Percentiles rank a stretch among this genome's conserved stretches.
These are phyloP conservation scores for Drosophila tani DNA, from an alignment of 1,140 invertebrate species.

Conservation along the genomic window DNA sequence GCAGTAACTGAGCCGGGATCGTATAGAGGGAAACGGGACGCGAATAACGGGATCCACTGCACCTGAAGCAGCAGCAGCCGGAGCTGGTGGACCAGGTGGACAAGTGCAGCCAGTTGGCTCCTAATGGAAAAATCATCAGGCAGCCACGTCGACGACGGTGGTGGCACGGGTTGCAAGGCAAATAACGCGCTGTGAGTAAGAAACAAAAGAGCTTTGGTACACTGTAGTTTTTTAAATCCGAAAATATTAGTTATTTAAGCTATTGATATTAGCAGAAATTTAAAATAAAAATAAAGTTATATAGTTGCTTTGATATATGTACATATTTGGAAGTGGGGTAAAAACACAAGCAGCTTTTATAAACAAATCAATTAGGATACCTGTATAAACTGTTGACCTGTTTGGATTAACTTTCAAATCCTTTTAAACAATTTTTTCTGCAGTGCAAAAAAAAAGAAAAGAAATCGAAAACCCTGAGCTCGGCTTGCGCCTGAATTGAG, in stretches of 20 bases:
- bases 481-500: slow-evolving; percentile 51
- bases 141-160: slow-evolving; percentile 32
- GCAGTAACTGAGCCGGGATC: slow-evolving; percentile 31
- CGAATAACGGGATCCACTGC: not conserved
- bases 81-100: slow-evolving; percentile 31
- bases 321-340: too few relatives aligned
- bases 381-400: too few relatives aligned
- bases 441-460: slow-evolving; percentile 15
- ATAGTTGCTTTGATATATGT: too few relatives aligned
- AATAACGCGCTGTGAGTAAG: slow-evolving; percentile 54
- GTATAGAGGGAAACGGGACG: not conserved
- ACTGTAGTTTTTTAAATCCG: not conserved
- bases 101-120: slow-evolving; percentile 44
- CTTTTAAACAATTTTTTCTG: not conserved
- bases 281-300: not conserved
- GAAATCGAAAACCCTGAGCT: slow-evolving; percentile 34
- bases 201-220: slow-evolving; percentile 65
- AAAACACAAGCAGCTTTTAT: too few relatives aligned
- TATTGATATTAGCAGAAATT: not conserved
- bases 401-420: too few relatives aligned
- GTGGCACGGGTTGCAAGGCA: slow-evolving; percentile 3
- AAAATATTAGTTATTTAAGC: not conserved
- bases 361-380: too few relatives aligned
- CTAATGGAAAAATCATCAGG: slow-evolving; percentile 64
- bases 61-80: slow-evolving; percentile 13